Base-by-base conservation (phyloP, 2,113 vertebrate species). In the Ramphastos sulfuratus region DNA sequence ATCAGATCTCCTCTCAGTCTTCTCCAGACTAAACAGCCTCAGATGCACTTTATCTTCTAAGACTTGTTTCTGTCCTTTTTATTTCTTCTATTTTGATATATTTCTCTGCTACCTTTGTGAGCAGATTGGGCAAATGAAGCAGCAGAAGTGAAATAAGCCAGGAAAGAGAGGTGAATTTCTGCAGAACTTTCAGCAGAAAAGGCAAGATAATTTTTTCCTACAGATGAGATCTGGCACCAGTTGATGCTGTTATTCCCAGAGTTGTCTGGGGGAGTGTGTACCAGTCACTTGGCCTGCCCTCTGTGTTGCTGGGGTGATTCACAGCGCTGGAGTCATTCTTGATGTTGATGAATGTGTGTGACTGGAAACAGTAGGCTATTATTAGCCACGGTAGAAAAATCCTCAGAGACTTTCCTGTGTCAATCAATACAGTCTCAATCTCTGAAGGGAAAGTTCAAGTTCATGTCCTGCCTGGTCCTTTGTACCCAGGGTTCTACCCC, bases 191-290 rank as follows among this genome's bases (percentile, higher is more conserved):
- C 85, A 20, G 11, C 61, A 28, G 59, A 31, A 82, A 89, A 92
- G 70, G 61, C 84, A 90, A 87, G 82, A 81, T 66, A 48, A 63
- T 2, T 87, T 91, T 87, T 92, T 82, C 67, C 35, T 77, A 4
- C 59, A 63, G 92, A 93, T 94, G 89, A 71, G 77, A 87, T 82
- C 25, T 95, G 94, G 73, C 81, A 87, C 15, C 67, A 75, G 82
- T 94, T 95, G 95, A 63, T 94, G 82, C 83, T 92, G 89, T 95
- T 97, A 95, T 97, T 97, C 96, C 95, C 85, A 95, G 92, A 93
- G 67, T 95, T 93, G 66, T 88, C 85, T 86, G 95, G 88, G 78
- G 91, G 96, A 95, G 93, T 95, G 46, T 87, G 94, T 95, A 93
- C 94, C 89, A 96, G 93, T 92, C 95, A 92, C 91, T 95, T 1